phyloP scores from a whole-genome alignment of 2,113 vertebrate genomes.

The Macrotus californicus region DNA sequence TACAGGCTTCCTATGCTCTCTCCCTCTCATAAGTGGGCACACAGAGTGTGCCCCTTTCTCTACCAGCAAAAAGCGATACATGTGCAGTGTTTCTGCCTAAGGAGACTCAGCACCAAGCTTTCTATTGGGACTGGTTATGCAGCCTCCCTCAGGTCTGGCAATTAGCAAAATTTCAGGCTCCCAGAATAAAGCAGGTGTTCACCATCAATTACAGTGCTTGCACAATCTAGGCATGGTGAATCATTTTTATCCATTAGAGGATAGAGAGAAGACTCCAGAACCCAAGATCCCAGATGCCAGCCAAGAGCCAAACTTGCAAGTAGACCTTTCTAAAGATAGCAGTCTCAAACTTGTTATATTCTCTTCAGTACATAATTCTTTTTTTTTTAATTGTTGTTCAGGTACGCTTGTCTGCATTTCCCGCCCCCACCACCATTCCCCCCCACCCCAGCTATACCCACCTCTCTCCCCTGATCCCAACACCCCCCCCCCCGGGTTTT shows the following conservation, averaged over 20 bases:
- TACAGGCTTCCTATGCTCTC: not conserved
- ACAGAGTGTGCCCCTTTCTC: not conserved
- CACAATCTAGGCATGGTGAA: not conserved
- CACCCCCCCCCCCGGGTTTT: too few relatives aligned
- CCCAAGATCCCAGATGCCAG: slow-evolving; percentile 9
- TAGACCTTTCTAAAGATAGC: not conserved
- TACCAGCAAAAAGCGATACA: not conserved
- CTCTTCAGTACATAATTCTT: not conserved
- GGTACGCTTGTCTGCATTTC: too few relatives aligned
- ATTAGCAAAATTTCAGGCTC: not conserved
- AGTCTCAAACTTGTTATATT: not conserved
- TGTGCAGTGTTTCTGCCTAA: not conserved
- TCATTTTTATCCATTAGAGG: not conserved
- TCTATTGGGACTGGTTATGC: not conserved
- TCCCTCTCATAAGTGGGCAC: not conserved
- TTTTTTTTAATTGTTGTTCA: not conserved
- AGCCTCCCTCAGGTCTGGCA: not conserved
- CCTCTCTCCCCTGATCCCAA: too few relatives aligned
- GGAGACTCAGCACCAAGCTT: not conserved
- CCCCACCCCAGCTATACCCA: too few relatives aligned
- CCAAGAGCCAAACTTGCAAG: not conserved
- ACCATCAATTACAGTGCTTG: not conserved
- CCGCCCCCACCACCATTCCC: too few relatives aligned
- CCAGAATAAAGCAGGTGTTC: not conserved
- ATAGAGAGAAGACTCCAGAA: not conserved